Evolutionary conservation across 1,140 invertebrate genomes (phyloP), one percentile per base, ranked within the genome.

Genomic region (Linepithema humile): DNA sequence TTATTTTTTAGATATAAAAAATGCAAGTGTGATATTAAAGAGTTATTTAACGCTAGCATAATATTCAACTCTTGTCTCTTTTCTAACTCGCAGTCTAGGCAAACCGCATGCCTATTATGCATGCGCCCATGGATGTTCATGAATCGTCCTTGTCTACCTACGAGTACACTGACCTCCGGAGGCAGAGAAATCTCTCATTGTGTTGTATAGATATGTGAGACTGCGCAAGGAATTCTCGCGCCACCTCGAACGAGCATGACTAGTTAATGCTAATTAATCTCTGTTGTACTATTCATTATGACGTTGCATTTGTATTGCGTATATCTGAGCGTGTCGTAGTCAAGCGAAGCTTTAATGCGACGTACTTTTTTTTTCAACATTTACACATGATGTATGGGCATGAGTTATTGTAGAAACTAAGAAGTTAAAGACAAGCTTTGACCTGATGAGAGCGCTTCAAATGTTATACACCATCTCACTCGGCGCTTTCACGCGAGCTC

Each of bases 141-240:
- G 55, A 73, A 60, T 38, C 20, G 9, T 57, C n/a, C 45, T 35
- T 40, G 10, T 48, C 17, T 38, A 72, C 45, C 35, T 82, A 29
- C 53, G 15, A n/a, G 32, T 59, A 53, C 73, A 45, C 20, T 45
- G 57, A 75, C 32, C 67, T 45, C 26, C 60, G 48, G 82, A 87
- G 77, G 38, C n/a, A 35, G 72, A 84, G 67, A 73, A 87, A 88
- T 84, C 65, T 84, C 65, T 65, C 45, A 67, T 84, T 84, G 69
- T 84, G 73, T 80, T 73, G 64, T 75, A 7, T 23, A 65, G 32
- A 48, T 59, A 23, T 3, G 15, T 20, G 23, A 15, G 45, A 43
- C n/a, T 26, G 5, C 10, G 53, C 43, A 60, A 84, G 43, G 23
- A 84, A 78, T 55, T 87, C 65, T 78, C 82, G 48, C 26, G 57